Evolutionary conservation across 2,888 invertebrate genomes (phyloP), one percentile per base, ranked within the genome.

Genomic region (Lasioglossum leucozonium): DNA sequence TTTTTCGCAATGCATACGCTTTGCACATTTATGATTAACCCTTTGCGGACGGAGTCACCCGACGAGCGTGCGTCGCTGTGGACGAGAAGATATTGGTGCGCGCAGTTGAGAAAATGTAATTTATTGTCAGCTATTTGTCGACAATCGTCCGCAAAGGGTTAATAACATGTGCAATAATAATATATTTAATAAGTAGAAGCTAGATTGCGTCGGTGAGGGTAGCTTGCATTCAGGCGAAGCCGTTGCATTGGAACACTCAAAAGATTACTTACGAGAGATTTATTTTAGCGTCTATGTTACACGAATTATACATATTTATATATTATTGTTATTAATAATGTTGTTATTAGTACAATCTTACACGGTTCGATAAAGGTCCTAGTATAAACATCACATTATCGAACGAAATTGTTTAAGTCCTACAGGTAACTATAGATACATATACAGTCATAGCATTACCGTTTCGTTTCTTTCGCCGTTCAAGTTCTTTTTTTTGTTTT

Each of bases 241-340:
- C 10, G 5, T 58, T 62, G 30, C 37, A 72, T n/a, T 4, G 18
- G 13, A 72, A 44, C n/a, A 71, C 44, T n/a, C 8, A 30, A n/a
- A n/a, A 1, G 74, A 34, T 84, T 76, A 72, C 71, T 81, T 88
- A 75, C 75, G 75, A 72, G 81, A 85, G 69, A 84, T 90, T 90
- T 90, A 90, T 90, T 90, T 85, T 80, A 87, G 81, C 47, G 80
- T 71, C 87, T 90, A 90, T 89, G 58, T 84, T 90, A 90, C 89
- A 90, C 81, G 86, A 90, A 89, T 90, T 89, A 88, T 90, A 90
- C 88, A 90, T 87, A 89, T 83, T 81, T 90, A 87, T 86, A 87
- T 88, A 85, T 44, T 84, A 86, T 86, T 79, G 37, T 82, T 30
- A 65, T 65, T 65, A 65, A 37, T 67, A 67, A 84, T 69, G 72